Evolutionary conservation across 1,140 invertebrate species (phyloP).

Genomic region (Metaphire vulgaris): DNA sequence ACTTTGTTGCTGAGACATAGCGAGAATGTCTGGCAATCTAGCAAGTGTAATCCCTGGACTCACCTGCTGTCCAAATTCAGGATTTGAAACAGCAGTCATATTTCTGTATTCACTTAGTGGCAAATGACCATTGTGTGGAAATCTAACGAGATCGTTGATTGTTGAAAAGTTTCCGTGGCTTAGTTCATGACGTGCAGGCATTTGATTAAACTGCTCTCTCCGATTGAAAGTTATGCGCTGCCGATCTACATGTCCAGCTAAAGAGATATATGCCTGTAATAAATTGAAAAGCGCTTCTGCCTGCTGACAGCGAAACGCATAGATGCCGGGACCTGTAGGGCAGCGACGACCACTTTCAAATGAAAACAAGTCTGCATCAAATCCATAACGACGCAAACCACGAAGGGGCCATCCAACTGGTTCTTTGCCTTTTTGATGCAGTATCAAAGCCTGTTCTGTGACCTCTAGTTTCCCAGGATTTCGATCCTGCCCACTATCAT

Average conservation of each 20-base stretch:
- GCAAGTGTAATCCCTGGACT: not conserved
- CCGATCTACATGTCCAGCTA: conserved; percentile 45
- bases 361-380: conserved; percentile 79
- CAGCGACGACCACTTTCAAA: conserved; percentile 92
- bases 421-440: too few species aligned
- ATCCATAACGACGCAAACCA: conserved; percentile 86
- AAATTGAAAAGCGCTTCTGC: conserved; percentile 83
- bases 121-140: not conserved
- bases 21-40: not conserved
- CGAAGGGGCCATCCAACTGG: conserved; percentile 84
- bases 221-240: too few species aligned
- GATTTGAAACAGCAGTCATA: not conserved
- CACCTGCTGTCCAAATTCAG: not conserved
- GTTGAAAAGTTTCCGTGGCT: not conserved
- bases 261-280: conserved; percentile 75
- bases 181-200: not conserved
- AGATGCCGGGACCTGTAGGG: conserved; percentile 85
- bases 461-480: conserved; percentile 75
- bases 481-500: conserved; percentile 53
- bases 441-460: conserved; percentile 73
- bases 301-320: conserved; percentile 82
- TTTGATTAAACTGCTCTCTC: too few species aligned
- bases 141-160: not conserved
- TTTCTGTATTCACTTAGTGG: not conserved
- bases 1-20: not conserved